Evolutionary conservation across 2,888 invertebrate genomes (phyloP), one percentile per base, ranked within the genome.

Genomic region (Heliconius cydno): DNA sequence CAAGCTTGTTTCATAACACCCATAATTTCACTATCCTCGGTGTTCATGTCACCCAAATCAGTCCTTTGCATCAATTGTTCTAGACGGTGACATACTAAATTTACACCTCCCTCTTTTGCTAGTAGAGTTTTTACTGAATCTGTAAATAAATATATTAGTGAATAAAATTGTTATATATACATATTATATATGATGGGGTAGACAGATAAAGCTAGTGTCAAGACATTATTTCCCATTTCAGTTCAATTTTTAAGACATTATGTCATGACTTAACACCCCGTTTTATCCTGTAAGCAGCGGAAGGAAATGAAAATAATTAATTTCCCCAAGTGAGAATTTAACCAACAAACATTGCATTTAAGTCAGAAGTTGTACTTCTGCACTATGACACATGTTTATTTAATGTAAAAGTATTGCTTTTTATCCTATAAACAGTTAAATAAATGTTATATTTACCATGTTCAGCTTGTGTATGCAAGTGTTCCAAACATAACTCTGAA

Each of bases 1-100:
- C 98, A 98, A 34, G 98, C 98, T 88, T 97, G 96, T 92, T 98
- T 98, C 91, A 98, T 30, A 9, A 97, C 95, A 4, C 97, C 96
- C 4, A 91, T 90, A 9, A 94, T 89, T 57, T 92, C 92, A 0
- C 86, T 75, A 15, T 92, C 91, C 2, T 90, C 90, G 87, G 93
- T 85, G 92, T 95, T 88, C 95, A 96, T 79, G 6, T 90, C 89
- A 0, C 92, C 92, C 0, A 87, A 86, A 28, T 89, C 87, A n/a
- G 88, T 88, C 30, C 83, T 83, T 2, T 84, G 82, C 76, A 92
- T 84, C 63, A 94, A 84, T 81, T 90, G 96, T 88, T 98, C 97
- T 60, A 98, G 93, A 25, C 98, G 95, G 74, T 96, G 94, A 86
- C 97, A 96, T 46, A 98, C 96, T 75, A 97, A 94, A 88, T 98